These are phyloP conservation scores for Argyresthia albistria DNA, from an alignment of 2,888 invertebrate genomes.

Conservation along the genomic window DNA sequence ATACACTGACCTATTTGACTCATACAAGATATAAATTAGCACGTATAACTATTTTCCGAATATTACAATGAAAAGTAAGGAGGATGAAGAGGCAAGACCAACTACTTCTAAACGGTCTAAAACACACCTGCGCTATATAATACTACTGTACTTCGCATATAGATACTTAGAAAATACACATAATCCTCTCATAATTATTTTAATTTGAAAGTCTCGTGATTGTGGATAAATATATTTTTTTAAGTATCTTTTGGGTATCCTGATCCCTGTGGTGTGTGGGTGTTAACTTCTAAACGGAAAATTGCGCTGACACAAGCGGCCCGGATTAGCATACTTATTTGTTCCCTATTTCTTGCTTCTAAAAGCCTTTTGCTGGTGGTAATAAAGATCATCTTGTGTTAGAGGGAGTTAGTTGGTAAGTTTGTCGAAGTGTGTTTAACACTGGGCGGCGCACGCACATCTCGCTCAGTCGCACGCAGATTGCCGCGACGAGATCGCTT, in stretches of 20 bases:
- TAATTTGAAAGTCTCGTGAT: too few relatives aligned
- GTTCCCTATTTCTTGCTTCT: not conserved
- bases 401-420: not conserved
- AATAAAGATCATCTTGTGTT: not conserved
- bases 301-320: not conserved
- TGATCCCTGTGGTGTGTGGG: not conserved
- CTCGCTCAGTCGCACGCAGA: conserved; percentile 44
- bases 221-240: too few relatives aligned
- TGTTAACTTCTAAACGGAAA: not conserved
- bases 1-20: too few relatives aligned
- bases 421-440: conserved; percentile 42
- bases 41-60: too few relatives aligned
- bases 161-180: too few relatives aligned
- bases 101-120: too few relatives aligned
- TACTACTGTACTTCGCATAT: too few relatives aligned
- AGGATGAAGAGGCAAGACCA: too few relatives aligned
- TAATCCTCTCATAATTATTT: too few relatives aligned
- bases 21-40: too few relatives aligned
- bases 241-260: not conserved
- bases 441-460: conserved; percentile 47
- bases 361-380: not conserved
- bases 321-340: not conserved
- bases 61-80: too few relatives aligned
- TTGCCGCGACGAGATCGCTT: conserved; percentile 30
- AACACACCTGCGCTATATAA: too few relatives aligned